A percentile compares a stretch with the other conserved stretches of the same genome.
phyloP scores from a whole-genome alignment of 2,888 invertebrate genomes.

The Cephalotes varians region DNA sequence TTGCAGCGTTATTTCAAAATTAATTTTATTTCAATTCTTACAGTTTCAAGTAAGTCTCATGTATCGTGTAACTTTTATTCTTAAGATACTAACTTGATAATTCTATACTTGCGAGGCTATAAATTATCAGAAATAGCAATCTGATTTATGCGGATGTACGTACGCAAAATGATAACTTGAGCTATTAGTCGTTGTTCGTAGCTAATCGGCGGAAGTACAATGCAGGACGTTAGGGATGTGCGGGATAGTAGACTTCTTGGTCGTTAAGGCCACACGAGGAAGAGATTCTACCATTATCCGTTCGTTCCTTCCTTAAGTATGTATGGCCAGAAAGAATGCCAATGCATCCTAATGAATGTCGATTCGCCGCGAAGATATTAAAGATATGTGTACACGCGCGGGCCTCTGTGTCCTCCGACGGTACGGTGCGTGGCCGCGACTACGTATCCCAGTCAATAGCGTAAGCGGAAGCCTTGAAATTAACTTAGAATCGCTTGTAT shows the following conservation, averaged over 20 bases:
- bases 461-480: slow-evolving; percentile 35
- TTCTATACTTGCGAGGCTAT: background rate
- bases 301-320: slow-evolving; percentile 48
- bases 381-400: slow-evolving; percentile 66
- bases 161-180: slow-evolving; percentile 31
- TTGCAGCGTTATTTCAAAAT: background rate
- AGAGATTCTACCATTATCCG: slow-evolving; percentile 56
- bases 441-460: slow-evolving; percentile 62
- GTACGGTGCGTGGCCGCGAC: slow-evolving; percentile 39
- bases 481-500: background rate
- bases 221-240: slow-evolving; percentile 40
- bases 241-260: slow-evolving; percentile 54
- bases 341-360: slow-evolving; percentile 80
- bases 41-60: background rate
- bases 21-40: background rate
- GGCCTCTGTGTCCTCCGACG: slow-evolving; percentile 34
- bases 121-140: slow-evolving; percentile 10
- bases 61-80: background rate
- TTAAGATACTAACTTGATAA: background rate
- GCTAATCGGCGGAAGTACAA: slow-evolving; percentile 50
- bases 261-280: slow-evolving; percentile 60
- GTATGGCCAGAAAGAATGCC: slow-evolving; percentile 74
- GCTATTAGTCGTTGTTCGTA: slow-evolving; percentile 41
- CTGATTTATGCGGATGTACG: slow-evolving; percentile 32
- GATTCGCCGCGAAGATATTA: slow-evolving; percentile 78